Evolutionary conservation across 2,113 vertebrate genomes (phyloP), one percentile per base, ranked within the genome.

Genomic region (Sminthopsis crassicaudata): DNA sequence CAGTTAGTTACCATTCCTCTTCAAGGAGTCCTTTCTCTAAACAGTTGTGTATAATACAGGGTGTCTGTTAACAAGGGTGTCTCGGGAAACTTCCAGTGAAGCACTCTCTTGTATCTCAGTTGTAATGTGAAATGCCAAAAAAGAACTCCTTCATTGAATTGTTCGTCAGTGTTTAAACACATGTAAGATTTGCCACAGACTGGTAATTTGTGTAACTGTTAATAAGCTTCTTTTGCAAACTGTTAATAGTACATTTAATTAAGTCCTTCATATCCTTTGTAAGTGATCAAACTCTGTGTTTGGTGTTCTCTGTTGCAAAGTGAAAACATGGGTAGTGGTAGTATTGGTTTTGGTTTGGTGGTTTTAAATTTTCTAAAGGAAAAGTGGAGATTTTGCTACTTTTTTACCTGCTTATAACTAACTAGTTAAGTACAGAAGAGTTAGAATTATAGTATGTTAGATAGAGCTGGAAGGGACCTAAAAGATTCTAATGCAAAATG

Each of bases 101-200:
- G n/a, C 96, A 46, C 94, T 96, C 96, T 95, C 48, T 93, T 57
- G 88, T 94, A 57, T 98, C 97, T 96, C 98, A 98, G 98, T 93
- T 97, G 97, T 96, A 98, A 98, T 99, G 99, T 99, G 99, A 99
- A 98, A 67, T 98, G 97, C 92, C 98, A 96, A 97, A 94, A 97
- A 96, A 96, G 96, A 98, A 98, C 98, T 98, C 98, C 98, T 98
- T 96, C 97, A 90, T 96, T 97, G 98, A 97, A 98, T 84, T 90
- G n/a, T 84, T 42, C 16, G 97, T 97, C 97, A 96, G 96, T 92
- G 89, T 97, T 94, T 98, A 94, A 96, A 95, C 94, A 96, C 96
- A 96, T 97, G 97, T 98, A 98, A 98, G 97, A 96, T 95, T 97
- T 91, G 91, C 97, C 52, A 96, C 98, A 97, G 97, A 91, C 96